Conservation (phyloP, 2,888 invertebrate species). For the Caradrina clavipalpis region DNA sequence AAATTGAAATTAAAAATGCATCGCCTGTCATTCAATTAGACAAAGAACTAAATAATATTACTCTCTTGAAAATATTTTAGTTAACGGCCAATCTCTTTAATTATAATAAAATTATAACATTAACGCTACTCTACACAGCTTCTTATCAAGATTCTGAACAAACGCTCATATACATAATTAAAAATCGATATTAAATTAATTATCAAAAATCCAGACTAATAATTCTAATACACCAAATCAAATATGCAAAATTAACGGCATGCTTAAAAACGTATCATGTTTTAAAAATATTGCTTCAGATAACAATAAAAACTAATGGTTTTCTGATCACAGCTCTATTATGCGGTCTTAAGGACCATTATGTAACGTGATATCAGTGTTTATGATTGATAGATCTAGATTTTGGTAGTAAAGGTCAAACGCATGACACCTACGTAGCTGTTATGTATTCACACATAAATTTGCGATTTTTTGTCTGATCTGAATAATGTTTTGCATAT, state of each 20-base stretch:
- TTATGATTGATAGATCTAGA: constrained; percentile 69
- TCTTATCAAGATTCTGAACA: background rate
- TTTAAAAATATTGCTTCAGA: constrained; percentile 35
- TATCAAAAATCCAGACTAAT: constrained; percentile 24
- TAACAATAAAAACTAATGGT: constrained; percentile 64
- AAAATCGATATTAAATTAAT: constrained; percentile 33
- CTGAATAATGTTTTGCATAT: constrained; percentile 43
- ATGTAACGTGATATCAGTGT: constrained; percentile 62
- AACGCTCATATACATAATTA: background rate
- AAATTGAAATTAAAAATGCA: too few species aligned
- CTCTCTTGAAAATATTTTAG: too few species aligned
- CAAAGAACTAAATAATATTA: too few species aligned
- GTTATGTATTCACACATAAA: constrained; percentile 50
- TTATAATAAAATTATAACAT: too few species aligned
- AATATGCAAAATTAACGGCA: constrained; percentile 58
- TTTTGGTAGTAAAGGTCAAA: constrained; percentile 56
- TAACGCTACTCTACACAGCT: too few species aligned
- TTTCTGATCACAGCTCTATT: constrained; percentile 48
- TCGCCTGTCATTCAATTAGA: too few species aligned
- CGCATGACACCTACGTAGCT: constrained; percentile 42
- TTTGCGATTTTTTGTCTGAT: constrained; percentile 16
- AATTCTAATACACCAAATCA: constrained; percentile 32
- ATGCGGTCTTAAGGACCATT: constrained; percentile 69
- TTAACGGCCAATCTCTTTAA: too few species aligned
- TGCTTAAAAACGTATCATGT: constrained; percentile 27